These are phyloP conservation scores for Protobothrops flavoviridis DNA, from an alignment of 2,113 vertebrate genomes.

Conservation along the genomic window DNA sequence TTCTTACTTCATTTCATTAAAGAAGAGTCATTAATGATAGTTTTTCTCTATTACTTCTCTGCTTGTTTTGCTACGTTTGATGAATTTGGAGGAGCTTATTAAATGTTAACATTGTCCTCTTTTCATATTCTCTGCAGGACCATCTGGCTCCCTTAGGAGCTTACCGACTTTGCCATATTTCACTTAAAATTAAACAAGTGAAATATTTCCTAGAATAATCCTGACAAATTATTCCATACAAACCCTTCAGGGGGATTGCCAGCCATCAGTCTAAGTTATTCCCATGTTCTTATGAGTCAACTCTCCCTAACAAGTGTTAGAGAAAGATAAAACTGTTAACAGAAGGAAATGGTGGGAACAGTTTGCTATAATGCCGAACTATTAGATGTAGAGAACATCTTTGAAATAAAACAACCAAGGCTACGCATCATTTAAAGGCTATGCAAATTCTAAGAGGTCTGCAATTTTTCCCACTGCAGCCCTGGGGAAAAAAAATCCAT, in stretches of 20 bases:
- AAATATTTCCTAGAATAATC: slow-evolving; percentile 11
- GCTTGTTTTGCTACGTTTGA: not conserved
- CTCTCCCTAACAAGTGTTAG: not conserved
- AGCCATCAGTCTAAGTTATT: not conserved
- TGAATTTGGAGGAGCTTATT: not conserved
- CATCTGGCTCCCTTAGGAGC: not conserved
- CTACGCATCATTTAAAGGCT: not conserved
- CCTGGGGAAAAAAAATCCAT: not conserved
- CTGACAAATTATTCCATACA: not conserved
- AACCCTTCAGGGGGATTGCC: not conserved
- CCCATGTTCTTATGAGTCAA: not conserved
- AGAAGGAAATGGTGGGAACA: not conserved
- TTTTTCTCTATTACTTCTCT: not conserved
- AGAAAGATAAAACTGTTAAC: not conserved
- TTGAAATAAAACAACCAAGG: not conserved
- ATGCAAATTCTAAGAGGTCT: not conserved
- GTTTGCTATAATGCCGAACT: fast-evolving
- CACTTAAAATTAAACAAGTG: slow-evolving; percentile 25
- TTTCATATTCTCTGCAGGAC: not conserved
- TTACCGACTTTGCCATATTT: not conserved
- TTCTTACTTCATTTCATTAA: not conserved
- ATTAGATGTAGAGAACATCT: not conserved
- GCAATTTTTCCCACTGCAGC: not conserved
- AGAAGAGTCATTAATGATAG: not conserved
- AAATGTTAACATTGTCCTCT: not conserved